Evolutionary conservation across 2,797 vertebrate genomes (phyloP).

Genomic region (Amblyraja radiata): DNA sequence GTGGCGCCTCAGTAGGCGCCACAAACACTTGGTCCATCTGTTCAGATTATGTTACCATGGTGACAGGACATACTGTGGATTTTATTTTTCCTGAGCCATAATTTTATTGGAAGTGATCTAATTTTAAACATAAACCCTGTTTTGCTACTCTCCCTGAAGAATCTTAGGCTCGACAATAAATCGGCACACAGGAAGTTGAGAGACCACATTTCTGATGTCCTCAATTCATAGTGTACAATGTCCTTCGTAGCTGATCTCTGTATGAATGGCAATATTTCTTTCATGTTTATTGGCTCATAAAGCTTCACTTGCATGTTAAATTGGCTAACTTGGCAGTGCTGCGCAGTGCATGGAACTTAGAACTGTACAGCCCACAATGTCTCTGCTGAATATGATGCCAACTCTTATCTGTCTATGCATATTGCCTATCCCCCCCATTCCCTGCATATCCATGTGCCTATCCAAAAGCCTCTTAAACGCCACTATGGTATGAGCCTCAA

Average conservation of each 20-base stretch:
- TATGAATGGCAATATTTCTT: background rate
- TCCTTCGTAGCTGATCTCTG: background rate
- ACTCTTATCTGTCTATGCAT: too few relatives aligned
- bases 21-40: background rate
- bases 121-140: background rate
- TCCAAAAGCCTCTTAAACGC: too few relatives aligned
- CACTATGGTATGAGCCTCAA: too few relatives aligned
- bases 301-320: background rate
- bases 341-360: background rate
- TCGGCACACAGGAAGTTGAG: background rate
- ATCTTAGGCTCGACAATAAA: background rate
- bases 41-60: background rate
- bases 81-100: background rate
- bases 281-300: constrained; percentile 21
- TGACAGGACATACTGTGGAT: background rate
- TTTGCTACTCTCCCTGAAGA: background rate
- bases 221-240: background rate
- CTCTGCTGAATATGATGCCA: too few relatives aligned
- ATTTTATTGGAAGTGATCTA: background rate
- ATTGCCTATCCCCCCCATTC: too few relatives aligned
- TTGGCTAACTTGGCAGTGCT: background rate
- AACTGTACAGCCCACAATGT: too few relatives aligned
- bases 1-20: background rate
- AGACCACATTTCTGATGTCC: background rate
- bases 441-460: too few relatives aligned